Percentiles rank a stretch among this genome's conserved stretches.
Evolutionary conservation across 30 jellyfish, hydroid and myxozoan species (phyloP).

Genomic region (Chrysaora quinquecirrha): DNA sequence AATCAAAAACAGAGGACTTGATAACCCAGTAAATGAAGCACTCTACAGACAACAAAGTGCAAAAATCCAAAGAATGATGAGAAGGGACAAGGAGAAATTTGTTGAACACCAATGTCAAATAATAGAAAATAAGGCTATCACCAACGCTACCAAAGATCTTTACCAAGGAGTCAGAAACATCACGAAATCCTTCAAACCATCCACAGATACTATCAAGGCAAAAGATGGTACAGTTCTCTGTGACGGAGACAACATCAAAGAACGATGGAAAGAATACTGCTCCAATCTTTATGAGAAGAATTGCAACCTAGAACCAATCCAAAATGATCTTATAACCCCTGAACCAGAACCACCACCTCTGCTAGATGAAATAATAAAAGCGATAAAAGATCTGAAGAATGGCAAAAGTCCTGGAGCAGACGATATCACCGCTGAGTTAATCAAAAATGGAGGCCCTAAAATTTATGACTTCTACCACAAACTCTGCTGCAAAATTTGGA

Average conservation of each 20-base stretch:
- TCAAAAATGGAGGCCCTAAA: background rate
- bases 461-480: conserved; percentile 8
- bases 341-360: too few relatives aligned
- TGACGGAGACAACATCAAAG: conserved; percentile 17
- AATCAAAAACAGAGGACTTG: too few relatives aligned
- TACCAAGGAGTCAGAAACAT: conserved; percentile 5
- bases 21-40: background rate
- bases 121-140: background rate
- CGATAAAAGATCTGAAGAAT: too few relatives aligned
- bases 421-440: too few relatives aligned
- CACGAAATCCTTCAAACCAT: too few relatives aligned
- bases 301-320: too few relatives aligned
- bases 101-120: conserved; percentile 23
- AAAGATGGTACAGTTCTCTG: conserved; percentile 17
- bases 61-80: conserved; percentile 31
- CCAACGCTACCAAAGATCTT: conserved; percentile 7
- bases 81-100: conserved; percentile 23
- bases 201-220: background rate
- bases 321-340: too few relatives aligned
- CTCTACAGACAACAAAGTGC: conserved; percentile 48
- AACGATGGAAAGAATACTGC: conserved; percentile 33
- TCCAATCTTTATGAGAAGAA: too few relatives aligned
- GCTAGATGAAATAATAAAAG: too few relatives aligned
- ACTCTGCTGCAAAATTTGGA: too few relatives aligned
- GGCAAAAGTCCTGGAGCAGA: too few relatives aligned